Evolutionary conservation across 2,888 invertebrate genomes (phyloP).

Genomic region (Aelia acuminata): DNA sequence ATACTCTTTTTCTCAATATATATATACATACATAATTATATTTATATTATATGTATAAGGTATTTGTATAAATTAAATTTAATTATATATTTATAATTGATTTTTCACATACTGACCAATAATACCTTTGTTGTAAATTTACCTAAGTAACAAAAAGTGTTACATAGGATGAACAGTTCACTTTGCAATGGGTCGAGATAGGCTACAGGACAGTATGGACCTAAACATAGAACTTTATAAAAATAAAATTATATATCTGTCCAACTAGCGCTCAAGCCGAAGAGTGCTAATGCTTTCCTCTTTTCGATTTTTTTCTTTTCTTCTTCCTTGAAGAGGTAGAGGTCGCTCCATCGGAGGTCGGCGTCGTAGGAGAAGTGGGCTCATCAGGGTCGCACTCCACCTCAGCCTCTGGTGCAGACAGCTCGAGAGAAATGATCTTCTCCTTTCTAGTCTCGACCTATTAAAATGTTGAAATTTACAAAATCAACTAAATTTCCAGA

Average conservation of each 20-base stretch:
- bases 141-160: not conserved
- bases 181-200: not conserved
- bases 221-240: conserved; percentile 35
- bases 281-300: conserved; percentile 70
- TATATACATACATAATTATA: conserved; percentile 33
- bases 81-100: conserved; percentile 39
- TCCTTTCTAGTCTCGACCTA: conserved; percentile 93
- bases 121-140: conserved; percentile 28
- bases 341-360: conserved; percentile 73
- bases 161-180: not conserved
- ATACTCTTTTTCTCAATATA: conserved; percentile 27
- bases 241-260: conserved; percentile 35
- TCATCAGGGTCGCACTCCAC: conserved; percentile 71
- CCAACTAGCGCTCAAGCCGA: not conserved
- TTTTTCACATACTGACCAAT: conserved; percentile 42
- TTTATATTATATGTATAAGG: conserved; percentile 43
- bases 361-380: conserved; percentile 72
- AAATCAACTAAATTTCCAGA: not conserved
- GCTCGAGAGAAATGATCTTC: conserved; percentile 90
- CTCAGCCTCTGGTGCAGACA: conserved; percentile 76
- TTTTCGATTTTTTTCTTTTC: conserved; percentile 73
- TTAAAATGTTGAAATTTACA: not conserved
- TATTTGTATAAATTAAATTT: conserved; percentile 28
- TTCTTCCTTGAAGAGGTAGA: conserved; percentile 72
- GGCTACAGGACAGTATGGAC: not conserved